Evolutionary conservation across 2,888 invertebrate genomes (phyloP).

Genomic region (Pyrrhosoma nymphula): DNA sequence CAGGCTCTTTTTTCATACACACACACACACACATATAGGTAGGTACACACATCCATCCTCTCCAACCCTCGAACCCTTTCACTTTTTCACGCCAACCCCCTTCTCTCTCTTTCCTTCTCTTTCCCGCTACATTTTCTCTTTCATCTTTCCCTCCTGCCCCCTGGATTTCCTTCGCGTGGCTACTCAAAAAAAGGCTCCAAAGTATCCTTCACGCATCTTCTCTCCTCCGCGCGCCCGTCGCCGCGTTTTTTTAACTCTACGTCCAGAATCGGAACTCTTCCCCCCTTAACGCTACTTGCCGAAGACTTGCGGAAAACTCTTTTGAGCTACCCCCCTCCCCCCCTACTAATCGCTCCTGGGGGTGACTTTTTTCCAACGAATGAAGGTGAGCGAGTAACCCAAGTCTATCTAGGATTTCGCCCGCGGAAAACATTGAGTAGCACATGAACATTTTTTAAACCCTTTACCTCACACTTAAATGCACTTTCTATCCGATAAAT

Average conservation of each 20-base stretch:
- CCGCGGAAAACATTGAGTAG: not conserved
- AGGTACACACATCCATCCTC: not conserved
- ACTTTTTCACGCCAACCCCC: conserved; percentile 21
- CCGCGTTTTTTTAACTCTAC: not conserved
- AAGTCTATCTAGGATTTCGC: not conserved
- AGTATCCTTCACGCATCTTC: conserved; percentile 38
- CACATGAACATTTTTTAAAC: too few species aligned
- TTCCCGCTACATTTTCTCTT: conserved; percentile 17
- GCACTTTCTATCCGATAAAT: too few species aligned
- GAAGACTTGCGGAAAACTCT: not conserved
- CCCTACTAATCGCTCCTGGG: not conserved
- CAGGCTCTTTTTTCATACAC: not conserved
- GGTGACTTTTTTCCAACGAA: not conserved
- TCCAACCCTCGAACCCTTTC: conserved; percentile 28
- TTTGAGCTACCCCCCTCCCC: not conserved
- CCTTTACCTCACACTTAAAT: too few species aligned
- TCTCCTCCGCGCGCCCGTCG: not conserved
- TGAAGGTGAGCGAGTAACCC: not conserved
- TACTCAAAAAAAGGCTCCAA: conserved; percentile 4
- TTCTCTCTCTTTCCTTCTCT: not conserved
- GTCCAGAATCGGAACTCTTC: not conserved
- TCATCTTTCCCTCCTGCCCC: conserved; percentile 23
- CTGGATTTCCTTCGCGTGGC: conserved; percentile 28
- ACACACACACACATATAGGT: not conserved
- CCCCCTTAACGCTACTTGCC: not conserved